Conservation (phyloP, 37 sponge, comb jelly and placozoan genomes). For the Mnemiopsis leidyi region DNA sequence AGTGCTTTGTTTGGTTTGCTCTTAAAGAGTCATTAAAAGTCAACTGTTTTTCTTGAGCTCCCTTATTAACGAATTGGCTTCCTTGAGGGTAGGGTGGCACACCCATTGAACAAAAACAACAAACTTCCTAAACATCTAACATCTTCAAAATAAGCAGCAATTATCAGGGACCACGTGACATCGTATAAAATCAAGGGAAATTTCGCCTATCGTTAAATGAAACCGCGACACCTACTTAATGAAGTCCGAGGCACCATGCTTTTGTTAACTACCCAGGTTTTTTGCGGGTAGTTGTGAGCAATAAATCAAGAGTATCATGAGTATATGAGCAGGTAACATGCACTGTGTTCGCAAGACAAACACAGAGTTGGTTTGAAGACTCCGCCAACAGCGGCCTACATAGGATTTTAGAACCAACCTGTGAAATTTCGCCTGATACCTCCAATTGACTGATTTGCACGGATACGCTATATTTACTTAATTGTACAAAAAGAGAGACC, state of each 20-base stretch:
- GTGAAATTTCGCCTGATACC: neutral
- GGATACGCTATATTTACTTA: neutral
- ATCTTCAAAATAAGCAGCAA: neutral
- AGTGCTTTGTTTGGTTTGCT: neutral
- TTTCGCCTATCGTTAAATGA: too few relatives aligned
- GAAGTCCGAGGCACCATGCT: too few relatives aligned
- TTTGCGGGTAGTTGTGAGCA: too few relatives aligned
- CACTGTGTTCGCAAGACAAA: neutral
- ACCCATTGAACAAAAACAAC: neutral
- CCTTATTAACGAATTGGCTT: neutral
- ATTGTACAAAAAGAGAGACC: neutral
- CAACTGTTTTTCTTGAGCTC: neutral
- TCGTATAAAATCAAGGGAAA: neutral
- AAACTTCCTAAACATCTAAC: neutral
- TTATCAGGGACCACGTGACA: neutral
- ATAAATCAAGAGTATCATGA: too few relatives aligned
- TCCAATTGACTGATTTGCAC: neutral
- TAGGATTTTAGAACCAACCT: neutral
- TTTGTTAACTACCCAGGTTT: too few relatives aligned
- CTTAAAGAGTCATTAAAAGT: neutral
- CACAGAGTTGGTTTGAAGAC: too few relatives aligned
- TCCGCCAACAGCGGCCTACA: neutral
- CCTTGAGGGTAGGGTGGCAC: neutral
- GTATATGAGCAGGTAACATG: neutral
- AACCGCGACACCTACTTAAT: too few relatives aligned